Percentiles rank a stretch among this genome's conserved stretches.
These are phyloP conservation scores for Sus scrofa DNA, from an alignment of 2,113 vertebrate species.

Conservation along the genomic window DNA sequence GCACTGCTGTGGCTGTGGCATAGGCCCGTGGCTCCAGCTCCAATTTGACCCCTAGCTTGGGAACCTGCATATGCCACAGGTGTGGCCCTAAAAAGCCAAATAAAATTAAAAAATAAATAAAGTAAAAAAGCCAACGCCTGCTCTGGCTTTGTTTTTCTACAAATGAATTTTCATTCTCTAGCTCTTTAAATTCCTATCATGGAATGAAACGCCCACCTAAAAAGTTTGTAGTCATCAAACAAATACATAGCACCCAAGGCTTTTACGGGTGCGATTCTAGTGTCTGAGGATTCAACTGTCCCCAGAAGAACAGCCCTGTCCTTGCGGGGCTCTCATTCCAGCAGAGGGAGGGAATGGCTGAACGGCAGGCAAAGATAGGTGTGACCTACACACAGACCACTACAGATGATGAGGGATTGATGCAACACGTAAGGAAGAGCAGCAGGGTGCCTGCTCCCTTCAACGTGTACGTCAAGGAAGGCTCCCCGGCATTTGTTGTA, in stretches of 20 bases:
- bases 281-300: not conserved
- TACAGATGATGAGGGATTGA: too few species aligned
- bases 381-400: not conserved
- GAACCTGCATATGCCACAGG: too few species aligned
- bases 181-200: not conserved
- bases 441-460: not conserved
- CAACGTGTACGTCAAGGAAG: not conserved
- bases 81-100: too few species aligned
- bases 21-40: too few species aligned
- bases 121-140: not conserved
- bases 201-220: not conserved
- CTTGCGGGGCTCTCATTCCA: accelerated
- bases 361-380: not conserved
- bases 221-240: not conserved
- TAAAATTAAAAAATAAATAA: too few species aligned
- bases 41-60: too few species aligned
- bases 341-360: not conserved
- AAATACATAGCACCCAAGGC: not conserved
- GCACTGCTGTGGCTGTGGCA: too few species aligned
- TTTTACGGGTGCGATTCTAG: not conserved
- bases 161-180: not conserved
- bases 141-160: not conserved
- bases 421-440: not conserved
- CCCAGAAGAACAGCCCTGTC: not conserved
- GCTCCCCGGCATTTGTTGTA: not conserved